Evolutionary conservation across 1,140 invertebrate species (phyloP), one percentile per base, ranked within the genome.

Genomic region (Aphidius ervi): DNA sequence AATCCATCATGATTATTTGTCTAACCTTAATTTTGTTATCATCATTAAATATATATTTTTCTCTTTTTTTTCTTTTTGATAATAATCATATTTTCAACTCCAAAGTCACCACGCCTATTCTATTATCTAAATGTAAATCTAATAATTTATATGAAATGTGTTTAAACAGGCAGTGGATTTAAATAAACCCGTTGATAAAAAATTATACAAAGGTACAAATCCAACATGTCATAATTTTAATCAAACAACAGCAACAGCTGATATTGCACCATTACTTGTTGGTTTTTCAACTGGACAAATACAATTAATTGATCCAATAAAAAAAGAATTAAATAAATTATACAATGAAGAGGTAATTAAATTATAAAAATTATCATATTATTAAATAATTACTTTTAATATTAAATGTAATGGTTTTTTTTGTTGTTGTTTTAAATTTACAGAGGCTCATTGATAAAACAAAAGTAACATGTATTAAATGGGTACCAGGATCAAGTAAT

Each of bases 181-280:
- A 73, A 94, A 89, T 63, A 97, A 97, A 80, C 95, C 95, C 48
- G 87, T 98, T 63, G 97, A 99, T 77, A 99, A 98, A 76, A 91
- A 97, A 77, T 87, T 97, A 69, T 99, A 99, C 78, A 99, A 99
- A 83, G 95, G 95, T 70, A 98, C 95, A 65, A 97, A 94, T 83
- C 97, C 97, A 55, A 99, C 97, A 37, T 99, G 96, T 80, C 97
- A 99, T 82, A 96, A 99, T 83, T 98, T 99, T 77, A 99, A 98
- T 84, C 84, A 87, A 62, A 84, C 88, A 59, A 89, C 90, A 58
- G 89, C 92, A 56, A 89, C 88, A 52, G 81, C 82, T 50, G 93
- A 96, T 54, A 90, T 88, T 76, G 89, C 94, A 50, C 89, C 86
- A 46, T 82, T 99, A 60, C 81, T 99, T 66, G 93, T 99, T 69